A percentile compares a stretch with the other conserved stretches of the same genome.
phyloP scores from a whole-genome alignment of 2,113 vertebrate genomes.

The Pelusios castaneus region DNA sequence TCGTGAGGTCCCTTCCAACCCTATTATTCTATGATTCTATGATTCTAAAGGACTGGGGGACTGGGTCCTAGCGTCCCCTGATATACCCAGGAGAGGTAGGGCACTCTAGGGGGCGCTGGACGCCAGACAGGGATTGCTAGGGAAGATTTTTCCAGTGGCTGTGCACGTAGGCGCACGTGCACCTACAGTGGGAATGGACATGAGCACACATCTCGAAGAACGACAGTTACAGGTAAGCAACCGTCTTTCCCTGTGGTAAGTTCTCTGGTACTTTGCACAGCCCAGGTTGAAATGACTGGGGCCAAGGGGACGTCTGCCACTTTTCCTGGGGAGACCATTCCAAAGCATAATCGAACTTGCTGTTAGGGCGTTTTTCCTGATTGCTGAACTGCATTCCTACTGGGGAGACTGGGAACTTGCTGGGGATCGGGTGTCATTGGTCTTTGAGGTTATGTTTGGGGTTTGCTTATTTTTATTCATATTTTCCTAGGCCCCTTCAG shows the following conservation, averaged over 20 bases:
- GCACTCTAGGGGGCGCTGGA: too few relatives aligned
- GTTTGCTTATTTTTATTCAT: background rate
- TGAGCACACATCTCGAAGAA: too few relatives aligned
- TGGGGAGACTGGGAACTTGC: background rate
- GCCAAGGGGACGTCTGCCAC: background rate
- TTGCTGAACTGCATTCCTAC: background rate
- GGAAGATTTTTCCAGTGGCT: too few relatives aligned
- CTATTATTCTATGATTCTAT: too few relatives aligned
- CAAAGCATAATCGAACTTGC: background rate
- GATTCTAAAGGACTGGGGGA: too few relatives aligned
- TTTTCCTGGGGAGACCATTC: background rate
- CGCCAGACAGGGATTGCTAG: too few relatives aligned
- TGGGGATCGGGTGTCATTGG: background rate
- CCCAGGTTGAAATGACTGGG: background rate
- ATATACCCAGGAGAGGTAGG: too few relatives aligned
- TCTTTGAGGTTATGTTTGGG: background rate
- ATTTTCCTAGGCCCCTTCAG: background rate
- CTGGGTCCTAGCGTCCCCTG: too few relatives aligned
- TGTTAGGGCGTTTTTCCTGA: background rate
- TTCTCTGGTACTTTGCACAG: background rate
- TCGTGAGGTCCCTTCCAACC: too few relatives aligned
- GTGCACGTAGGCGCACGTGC: too few relatives aligned
- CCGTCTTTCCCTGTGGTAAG: background rate
- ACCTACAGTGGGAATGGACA: too few relatives aligned
- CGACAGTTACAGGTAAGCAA: too few relatives aligned